Evolutionary conservation across 2,888 invertebrate species (phyloP), one percentile per base, ranked within the genome.

Genomic region (Strigamia crassipes): DNA sequence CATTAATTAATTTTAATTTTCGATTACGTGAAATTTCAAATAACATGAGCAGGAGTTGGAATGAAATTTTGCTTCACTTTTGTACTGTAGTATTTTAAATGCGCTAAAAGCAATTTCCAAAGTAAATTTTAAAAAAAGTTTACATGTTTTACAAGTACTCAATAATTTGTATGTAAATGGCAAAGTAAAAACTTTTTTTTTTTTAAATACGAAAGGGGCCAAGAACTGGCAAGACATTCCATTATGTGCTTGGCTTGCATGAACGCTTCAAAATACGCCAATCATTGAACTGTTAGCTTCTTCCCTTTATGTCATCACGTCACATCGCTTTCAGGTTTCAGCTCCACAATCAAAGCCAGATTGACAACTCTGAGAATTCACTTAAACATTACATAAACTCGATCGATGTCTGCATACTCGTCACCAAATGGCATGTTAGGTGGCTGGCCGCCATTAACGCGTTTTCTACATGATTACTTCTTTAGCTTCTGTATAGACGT

Each of bases 321-420:
- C 13, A 73, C 31, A n/a, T n/a, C 61, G 10, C 73, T 27, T 73
- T 73, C 73, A 31, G 31, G 27, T 27, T n/a, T 31, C n/a, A 31
- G n/a, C 73, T 73, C 31, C 73, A 73, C 73, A 73, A 73, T 73
- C 27, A 27, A 73, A 27, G 73, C 73, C 73, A 73, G 73, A 73
- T 73, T 73, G 73, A 27, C 73, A 73, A 73, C 73, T 73, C 31
- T 10, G 27, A 12, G 73, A 73, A 73, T 13, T 73, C 73, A 73
- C 73, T 73, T 73, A 73, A 73, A 73, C 73, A 73, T 73, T 73
- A 73, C 73, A 73, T 73, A 73, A 73, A 73, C 73, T 73, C 73
- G 73, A 73, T 73, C 73, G 73, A 73, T 73, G 73, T 73, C 73
- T 73, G 73, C 73, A 27, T 73, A 73, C 73, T 31, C 73, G 73